Evolutionary conservation across 2,113 vertebrate species (phyloP), one percentile per base, ranked within the genome.

Genomic region (Meleagris gallopavo): DNA sequence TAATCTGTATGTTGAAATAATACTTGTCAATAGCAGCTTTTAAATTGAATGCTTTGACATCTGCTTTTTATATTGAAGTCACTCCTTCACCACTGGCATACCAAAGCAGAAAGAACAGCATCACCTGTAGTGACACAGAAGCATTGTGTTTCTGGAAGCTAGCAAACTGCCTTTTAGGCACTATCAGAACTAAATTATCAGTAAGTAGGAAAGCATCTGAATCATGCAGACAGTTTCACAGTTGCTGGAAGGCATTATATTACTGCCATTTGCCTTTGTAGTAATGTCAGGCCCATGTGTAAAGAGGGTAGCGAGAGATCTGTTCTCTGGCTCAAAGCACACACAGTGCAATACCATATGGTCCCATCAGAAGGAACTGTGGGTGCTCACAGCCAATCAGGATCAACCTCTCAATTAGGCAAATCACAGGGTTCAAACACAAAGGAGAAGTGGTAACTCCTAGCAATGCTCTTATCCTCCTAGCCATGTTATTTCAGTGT

Each of bases 361-460:
- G 86, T 96, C 82, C 78, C 94, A 95, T 95, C 95, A 91, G 85
- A 89, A 93, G 79, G 34, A 93, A 87, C 93, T 2, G 13, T 93
- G 87, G 93, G 91, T 83, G 91, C 95, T 91, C 72, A 66, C 89
- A 60, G 89, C 94, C 89, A 89, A 80, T 92, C 89, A 89, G 92
- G 87, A 95, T 93, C 94, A 89, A 46, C 89, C 93, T 94, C 91
- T 89, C 94, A 94, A 89, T 93, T 93, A 91, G 71, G 89, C 91
- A 94, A 71, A 94, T 93, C 91, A 83, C 10, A 95, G 70, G 69
- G 91, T 93, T 97, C 87, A 96, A 91, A 80, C 83, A 91, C 89
- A 96, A 94, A 97, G 85, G 60, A 91, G 76, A 95, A 95, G 69
- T 66, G 69, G 94, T 94, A 82, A 73, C 91, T 94, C 93, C 55